Base-by-base conservation (phyloP, 1,140 invertebrate genomes). In the Scaptomyza montana region DNA sequence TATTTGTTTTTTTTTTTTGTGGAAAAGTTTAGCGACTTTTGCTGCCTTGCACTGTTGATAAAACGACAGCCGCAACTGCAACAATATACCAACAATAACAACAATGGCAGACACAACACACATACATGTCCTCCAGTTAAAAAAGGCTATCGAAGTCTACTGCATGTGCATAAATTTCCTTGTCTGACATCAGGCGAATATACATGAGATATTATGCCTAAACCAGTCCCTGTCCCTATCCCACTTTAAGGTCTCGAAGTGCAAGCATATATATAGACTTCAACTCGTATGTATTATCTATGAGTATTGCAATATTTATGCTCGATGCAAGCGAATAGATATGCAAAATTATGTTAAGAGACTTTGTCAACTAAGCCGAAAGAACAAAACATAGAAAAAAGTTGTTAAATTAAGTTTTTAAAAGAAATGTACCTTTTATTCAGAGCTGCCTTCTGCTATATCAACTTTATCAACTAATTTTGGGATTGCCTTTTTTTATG, bases 141-240 rank as follows among this genome's bases (percentile, higher is more conserved):
- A 62, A 74, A 69, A 62, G 66, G 63, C 59, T 59, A 74, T 57
- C 57, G 57, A 74, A 74, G 71, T 53, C 66, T 59, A 74, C 71
- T 74, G 71, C 67, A 78, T 81, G 78, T 86, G 81, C 78, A 86
- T 86, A 87, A 87, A 87, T 86, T 78, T 81, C 36, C 46, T 36
- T 28, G 69, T 66, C 65, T 84, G 80, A 85, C 80, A 85, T 79
- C 66, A 56, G 76, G 78, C 67, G 78, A 86, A 73, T 73, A 71
- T 81, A 78, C 78, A 81, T 87, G 81, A 87, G 78, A 87, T 87
- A 86, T 86, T 67, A 25, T 25, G 71, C 82, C 77, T 68, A 65
- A 74, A 13, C 28, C 36, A 43, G 6, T 51, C 25, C 51, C 21
- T 28, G 21, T 47, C 25, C 30, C 12, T 25, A 12, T 33, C 9